Base-by-base conservation (phyloP, 2,888 invertebrate genomes). In the Zygothrica quintamaculata region DNA sequence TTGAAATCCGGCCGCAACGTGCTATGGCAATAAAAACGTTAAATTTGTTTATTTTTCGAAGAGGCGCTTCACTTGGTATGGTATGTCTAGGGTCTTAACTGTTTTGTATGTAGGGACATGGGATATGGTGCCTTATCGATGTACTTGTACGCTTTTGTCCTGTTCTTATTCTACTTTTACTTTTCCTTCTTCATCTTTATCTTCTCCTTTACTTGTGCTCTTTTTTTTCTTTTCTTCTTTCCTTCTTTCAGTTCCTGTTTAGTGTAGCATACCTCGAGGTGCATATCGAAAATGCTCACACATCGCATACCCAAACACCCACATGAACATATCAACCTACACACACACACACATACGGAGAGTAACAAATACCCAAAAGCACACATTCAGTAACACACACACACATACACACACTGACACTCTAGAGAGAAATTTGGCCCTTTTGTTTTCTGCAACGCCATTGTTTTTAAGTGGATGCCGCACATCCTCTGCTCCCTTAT, bases 31-130 rank as follows among this genome's bases (percentile, higher is more conserved):
- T 86, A 82, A 86, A 82, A 82, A 71, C 86, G 86, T 75, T 80
- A 82, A 82, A 82, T 82, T 82, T 82, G 86, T 82, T 84, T 82
- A 82, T 79, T 85, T 79, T 84, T 64, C 64, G 64, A 59, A 74
- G n/a, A n/a, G 62, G 60, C 42, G 33, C 39, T 18, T 18, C 29
- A 7, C 29, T 7, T n/a, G 29, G n/a, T n/a, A n/a, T n/a, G 7
- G 55, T 0, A 22, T 22, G 18, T 22, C 18, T 9, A 8, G 15
- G 0, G 9, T 11, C 1, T n/a, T 29, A 7, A 29, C 29, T 9
- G 1, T 7, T 29, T 8, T 12, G n/a, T 11, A 7, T n/a, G 8
- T 7, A 7, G 22, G 12, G 18, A 18, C 18, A 8, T n/a, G 26
- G 5, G 43, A 22, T 3, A 6, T 4, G n/a, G 11, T 7, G 2